Base-by-base conservation (phyloP, 2,888 invertebrate species). In the Heliconius hortense region DNA sequence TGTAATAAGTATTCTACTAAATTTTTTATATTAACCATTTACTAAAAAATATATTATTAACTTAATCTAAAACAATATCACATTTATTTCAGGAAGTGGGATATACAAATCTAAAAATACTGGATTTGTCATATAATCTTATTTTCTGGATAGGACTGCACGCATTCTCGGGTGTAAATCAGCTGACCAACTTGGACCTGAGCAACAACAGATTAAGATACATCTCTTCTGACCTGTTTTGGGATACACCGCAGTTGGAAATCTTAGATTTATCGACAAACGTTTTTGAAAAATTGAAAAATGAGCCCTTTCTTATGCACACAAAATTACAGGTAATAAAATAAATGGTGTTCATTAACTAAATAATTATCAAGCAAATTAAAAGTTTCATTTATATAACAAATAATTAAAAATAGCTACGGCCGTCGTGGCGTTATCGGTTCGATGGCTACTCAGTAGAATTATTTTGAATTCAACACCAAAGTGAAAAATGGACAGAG, bases 131-230 rank as follows among this genome's bases (percentile, higher is more conserved):
- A 0, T 92, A 95, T 84, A 96, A 96, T 86, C 90, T 94, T 76
- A 94, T 96, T 69, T 94, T 95, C 80, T 95, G 95, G 84, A 94
- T 96, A 69, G 95, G 95, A 15, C 85, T 95, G 73, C 95, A 96
- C 80, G 95, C 95, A 0, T 96, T 96, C 82, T 86, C 90, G 0
- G 93, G 94, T 0, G 79, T 96, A 74, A 88, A 90, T 4, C 87
- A 91, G 21, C 85, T 96, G 28, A 86, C 87, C 64, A 92, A 93
- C 18, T 83, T 96, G 73, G 95, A 96, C 86, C 88, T 96, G 48
- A 95, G 96, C 67, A 94, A 93, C 81, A 96, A 96, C 82, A 93
- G 95, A 39, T 86, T 96, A 72, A 93, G 96, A 82, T 94, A 93
- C 77, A 87, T 96, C 53, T 85, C 93, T 1, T 88, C 91, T 0